Conservation (phyloP, 2,888 invertebrate genomes). For the Epistrophe grossulariae region DNA sequence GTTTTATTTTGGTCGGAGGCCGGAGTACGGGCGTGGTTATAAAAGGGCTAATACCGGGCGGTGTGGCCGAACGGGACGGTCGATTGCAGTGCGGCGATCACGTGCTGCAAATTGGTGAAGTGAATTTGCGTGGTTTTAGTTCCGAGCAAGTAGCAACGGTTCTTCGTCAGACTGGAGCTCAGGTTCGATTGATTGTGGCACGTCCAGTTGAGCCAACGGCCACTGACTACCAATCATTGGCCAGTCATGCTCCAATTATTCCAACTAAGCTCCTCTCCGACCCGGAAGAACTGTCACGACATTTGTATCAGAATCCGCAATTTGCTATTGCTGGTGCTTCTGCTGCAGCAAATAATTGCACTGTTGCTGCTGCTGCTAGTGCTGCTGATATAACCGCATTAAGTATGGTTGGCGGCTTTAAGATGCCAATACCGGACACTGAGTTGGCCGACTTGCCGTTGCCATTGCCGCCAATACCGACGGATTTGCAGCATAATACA, state of each 20-base stretch:
- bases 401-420: conserved; percentile 60
- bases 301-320: conserved; percentile 89
- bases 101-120: conserved; percentile 97
- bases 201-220: conserved; percentile 95
- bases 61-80: conserved; percentile 97
- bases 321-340: conserved; percentile 84
- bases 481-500: conserved; percentile 77
- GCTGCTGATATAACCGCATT: conserved; percentile 41
- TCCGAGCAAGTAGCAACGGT: conserved; percentile 97
- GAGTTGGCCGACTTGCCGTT: conserved; percentile 82
- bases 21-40: conserved; percentile 99
- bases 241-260: conserved; percentile 93
- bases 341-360: conserved; percentile 80
- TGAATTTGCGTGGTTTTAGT: conserved; percentile 97
- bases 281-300: conserved; percentile 94
- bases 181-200: conserved; percentile 95
- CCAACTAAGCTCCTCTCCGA: conserved; percentile 96
- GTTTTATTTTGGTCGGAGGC: conserved; percentile 99
- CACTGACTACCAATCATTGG: conserved; percentile 89
- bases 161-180: conserved; percentile 87
- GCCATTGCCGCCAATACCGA: conserved; percentile 82
- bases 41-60: conserved; percentile 98
- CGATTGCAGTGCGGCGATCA: conserved; percentile 98
- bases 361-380: conserved; percentile 55
- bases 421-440: conserved; percentile 79